Evolutionary conservation across 2,113 vertebrate species (phyloP).

Genomic region (Silurus meridionalis): DNA sequence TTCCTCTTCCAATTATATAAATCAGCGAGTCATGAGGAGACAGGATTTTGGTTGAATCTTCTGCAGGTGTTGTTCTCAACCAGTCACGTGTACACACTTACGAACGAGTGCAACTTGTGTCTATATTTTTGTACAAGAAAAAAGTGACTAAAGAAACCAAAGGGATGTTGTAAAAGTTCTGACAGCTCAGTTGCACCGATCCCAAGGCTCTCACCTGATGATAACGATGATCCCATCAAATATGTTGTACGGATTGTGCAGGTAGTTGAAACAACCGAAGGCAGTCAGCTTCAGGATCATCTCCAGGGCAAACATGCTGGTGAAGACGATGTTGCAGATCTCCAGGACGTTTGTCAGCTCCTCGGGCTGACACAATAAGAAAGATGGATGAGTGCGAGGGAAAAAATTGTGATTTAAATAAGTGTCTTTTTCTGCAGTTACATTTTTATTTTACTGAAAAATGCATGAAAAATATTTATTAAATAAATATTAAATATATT

Average conservation of each 20-base stretch:
- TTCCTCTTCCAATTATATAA: neutral
- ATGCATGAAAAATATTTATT: too few relatives aligned
- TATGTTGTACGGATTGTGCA: conserved; percentile 94
- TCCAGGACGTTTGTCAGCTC: conserved; percentile 95
- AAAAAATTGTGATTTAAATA: neutral
- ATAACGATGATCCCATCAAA: conserved; percentile 97
- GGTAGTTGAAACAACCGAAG: conserved; percentile 90
- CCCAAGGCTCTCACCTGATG: conserved; percentile 80
- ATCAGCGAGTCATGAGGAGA: neutral
- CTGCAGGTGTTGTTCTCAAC: neutral
- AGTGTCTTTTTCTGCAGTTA: neutral
- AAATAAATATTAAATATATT: neutral
- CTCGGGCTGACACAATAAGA: conserved; percentile 77
- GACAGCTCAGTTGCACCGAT: neutral
- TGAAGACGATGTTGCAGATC: conserved; percentile 98
- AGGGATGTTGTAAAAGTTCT: neutral
- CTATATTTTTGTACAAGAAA: too few relatives aligned
- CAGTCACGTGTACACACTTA: neutral
- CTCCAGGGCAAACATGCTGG: conserved; percentile 98
- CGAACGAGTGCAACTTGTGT: neutral
- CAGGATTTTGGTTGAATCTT: neutral
- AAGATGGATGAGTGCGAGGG: neutral
- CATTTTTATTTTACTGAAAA: neutral
- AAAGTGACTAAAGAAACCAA: neutral
- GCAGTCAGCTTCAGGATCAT: conserved; percentile 95